Evolutionary conservation across 2,888 invertebrate genomes (phyloP), one percentile per base, ranked within the genome.

Genomic region (Atherix ibis): DNA sequence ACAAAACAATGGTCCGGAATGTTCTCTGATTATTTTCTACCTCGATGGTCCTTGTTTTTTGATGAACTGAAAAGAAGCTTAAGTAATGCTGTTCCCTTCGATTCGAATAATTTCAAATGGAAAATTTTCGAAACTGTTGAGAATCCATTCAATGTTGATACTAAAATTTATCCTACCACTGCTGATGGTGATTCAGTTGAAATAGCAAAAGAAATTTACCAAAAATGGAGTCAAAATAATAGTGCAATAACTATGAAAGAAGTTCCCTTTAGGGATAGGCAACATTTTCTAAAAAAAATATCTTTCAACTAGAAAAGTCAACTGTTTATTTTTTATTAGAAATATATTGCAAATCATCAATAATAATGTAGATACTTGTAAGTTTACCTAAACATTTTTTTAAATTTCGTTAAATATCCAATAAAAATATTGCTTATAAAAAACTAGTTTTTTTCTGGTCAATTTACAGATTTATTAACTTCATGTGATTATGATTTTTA

Each of bases 1-100:
- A 79, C 77, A 44, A 94, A 94, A 49, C 92, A 94, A 53, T 94
- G 92, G 92, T 66, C 76, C 12, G 87, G 77, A 6, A 51, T 77
- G 16, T 62, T 73, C 2, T 49, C 51, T 2, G 68, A 77, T 49
- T 89, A 80, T 49, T 87, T 81, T 50, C 63, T 59, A 35, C 78
- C 79, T 0, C 67, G 91, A 39, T 92, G 91, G 91, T 43, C 52
- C 2, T 48, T 71, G 33, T 91, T 88, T 50, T 50, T 87, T 2
- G 43, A 62, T 1, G 67, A 66, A 8, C 64, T 83, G 35, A 58
- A 68, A 2, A 52, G 64, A 13, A 67, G 74, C 0, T 54, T 82
- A 16, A 42, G 48, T 0, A 57, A 63, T 12, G 62, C 64, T 2
- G 62, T 49, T 6, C 48, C 55, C 0, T 80, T 81, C 42, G 71